phyloP scores from a whole-genome alignment of 1,140 invertebrate species.

The Halesus radiatus region DNA sequence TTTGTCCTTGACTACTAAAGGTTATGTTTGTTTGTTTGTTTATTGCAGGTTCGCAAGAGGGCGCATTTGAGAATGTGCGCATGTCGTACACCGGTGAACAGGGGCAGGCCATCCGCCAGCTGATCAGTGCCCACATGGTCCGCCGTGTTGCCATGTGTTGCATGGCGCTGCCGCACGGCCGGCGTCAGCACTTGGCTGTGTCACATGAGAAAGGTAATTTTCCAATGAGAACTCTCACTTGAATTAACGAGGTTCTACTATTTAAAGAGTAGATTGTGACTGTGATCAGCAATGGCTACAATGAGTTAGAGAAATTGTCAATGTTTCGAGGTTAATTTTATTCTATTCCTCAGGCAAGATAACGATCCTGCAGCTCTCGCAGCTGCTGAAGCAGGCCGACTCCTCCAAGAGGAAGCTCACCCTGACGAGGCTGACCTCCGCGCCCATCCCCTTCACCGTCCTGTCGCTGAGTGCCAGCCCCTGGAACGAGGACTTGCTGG shows the following conservation, averaged over 20 bases:
- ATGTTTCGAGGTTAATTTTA: no score
- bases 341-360: slow-evolving; percentile 83
- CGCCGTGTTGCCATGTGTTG: slow-evolving; percentile 95
- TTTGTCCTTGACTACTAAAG: no score
- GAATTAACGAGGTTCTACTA: no score
- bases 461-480: slow-evolving; percentile 93
- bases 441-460: slow-evolving; percentile 95
- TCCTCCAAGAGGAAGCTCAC: slow-evolving; percentile 95
- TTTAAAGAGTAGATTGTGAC: no score
- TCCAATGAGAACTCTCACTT: no score
- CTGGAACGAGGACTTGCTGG: slow-evolving; percentile 94
- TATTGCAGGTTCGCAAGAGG: slow-evolving; percentile 96
- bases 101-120: slow-evolving; percentile 93
- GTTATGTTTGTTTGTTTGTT: background rate
- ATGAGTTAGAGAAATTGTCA: no score
- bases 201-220: slow-evolving; percentile 76
- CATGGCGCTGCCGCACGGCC: slow-evolving; percentile 90
- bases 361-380: slow-evolving; percentile 92
- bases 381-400: slow-evolving; percentile 94
- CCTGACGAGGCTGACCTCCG: slow-evolving; percentile 89
- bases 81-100: slow-evolving; percentile 98
- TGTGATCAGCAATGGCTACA: no score
- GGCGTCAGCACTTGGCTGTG: slow-evolving; percentile 87
- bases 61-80: slow-evolving; percentile 97
- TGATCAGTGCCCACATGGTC: slow-evolving; percentile 93